Conservation (phyloP, 2,797 vertebrate genomes). For the Mormyrus proboscirostris region DNA sequence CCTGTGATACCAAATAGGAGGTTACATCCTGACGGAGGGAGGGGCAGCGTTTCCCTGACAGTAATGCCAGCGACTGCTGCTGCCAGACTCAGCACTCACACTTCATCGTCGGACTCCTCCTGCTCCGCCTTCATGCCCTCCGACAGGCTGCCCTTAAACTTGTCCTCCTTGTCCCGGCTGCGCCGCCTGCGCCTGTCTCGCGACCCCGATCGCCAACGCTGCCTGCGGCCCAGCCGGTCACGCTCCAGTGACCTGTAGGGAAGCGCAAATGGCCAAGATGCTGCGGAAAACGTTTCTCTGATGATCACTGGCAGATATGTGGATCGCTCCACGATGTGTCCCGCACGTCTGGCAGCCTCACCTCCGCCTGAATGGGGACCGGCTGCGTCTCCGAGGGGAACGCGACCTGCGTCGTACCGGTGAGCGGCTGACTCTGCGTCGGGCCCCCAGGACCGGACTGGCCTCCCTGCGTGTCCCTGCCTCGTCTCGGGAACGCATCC, state of each 20-base stretch:
- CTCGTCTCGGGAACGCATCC: conserved; percentile 77
- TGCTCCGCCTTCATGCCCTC: conserved; percentile 95
- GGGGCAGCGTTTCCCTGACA: neutral
- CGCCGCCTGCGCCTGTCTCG: conserved; percentile 79
- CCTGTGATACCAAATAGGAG: conserved; percentile 49
- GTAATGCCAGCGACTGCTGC: neutral
- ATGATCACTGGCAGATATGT: neutral
- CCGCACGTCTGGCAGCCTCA: conserved; percentile 20
- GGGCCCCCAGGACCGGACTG: conserved; percentile 69
- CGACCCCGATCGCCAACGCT: conserved; percentile 78
- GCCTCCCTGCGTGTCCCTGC: conserved; percentile 65
- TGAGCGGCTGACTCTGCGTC: conserved; percentile 79
- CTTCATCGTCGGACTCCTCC: conserved; percentile 87
- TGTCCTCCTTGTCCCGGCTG: conserved; percentile 87
- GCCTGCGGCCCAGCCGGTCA: conserved; percentile 77
- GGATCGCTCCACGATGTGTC: neutral
- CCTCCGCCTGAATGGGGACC: conserved; percentile 73
- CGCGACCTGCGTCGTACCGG: conserved; percentile 81
- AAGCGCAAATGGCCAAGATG: neutral
- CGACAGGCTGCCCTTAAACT: conserved; percentile 96
- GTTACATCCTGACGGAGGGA: neutral
- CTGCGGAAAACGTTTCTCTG: too few relatives aligned
- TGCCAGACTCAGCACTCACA: conserved; percentile 62
- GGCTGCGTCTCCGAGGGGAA: conserved; percentile 79
- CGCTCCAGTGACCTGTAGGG: conserved; percentile 61